phyloP scores from a whole-genome alignment of 2,797 vertebrate species.

The Enoplosus armatus region DNA sequence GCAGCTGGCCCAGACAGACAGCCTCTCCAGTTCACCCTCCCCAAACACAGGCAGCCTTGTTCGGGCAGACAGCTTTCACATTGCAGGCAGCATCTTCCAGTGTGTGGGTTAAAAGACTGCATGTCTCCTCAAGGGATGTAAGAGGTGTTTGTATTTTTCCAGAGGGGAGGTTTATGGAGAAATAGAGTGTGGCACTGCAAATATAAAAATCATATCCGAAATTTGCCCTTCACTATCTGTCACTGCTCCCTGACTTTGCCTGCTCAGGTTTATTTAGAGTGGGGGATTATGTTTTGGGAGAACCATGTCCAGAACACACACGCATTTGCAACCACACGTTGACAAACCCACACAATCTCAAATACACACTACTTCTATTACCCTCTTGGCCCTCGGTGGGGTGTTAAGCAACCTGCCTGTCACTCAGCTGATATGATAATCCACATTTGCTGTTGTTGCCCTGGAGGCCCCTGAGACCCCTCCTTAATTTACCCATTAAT shows the following conservation, averaged over 20 bases:
- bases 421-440: slow-evolving; percentile 58
- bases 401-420: slow-evolving; percentile 43
- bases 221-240: slow-evolving; percentile 36
- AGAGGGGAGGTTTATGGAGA: slow-evolving; percentile 1
- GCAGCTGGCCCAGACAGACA: slow-evolving; percentile 66
- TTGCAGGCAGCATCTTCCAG: slow-evolving; percentile 46
- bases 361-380: slow-evolving; percentile 45
- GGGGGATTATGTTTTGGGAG: slow-evolving; percentile 17
- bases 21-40: slow-evolving; percentile 44
- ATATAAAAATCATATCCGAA: slow-evolving; percentile 25
- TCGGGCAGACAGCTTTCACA: slow-evolving; percentile 51
- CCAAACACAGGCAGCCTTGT: slow-evolving; percentile 57
- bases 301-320: slow-evolving; percentile 7
- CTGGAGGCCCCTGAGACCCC: not conserved
- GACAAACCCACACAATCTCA: slow-evolving; percentile 29
- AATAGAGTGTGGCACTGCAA: not conserved
- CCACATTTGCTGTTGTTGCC: slow-evolving; percentile 35
- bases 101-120: slow-evolving; percentile 15
- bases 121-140: slow-evolving; percentile 24
- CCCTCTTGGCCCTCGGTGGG: slow-evolving; percentile 18
- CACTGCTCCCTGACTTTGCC: slow-evolving; percentile 23
- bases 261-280: slow-evolving; percentile 32
- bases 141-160: slow-evolving; percentile 11
- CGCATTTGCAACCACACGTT: slow-evolving; percentile 6
- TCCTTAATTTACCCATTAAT: slow-evolving; percentile 29